Conservation (phyloP, 2,113 vertebrate species). For the Colinus virginianus region DNA sequence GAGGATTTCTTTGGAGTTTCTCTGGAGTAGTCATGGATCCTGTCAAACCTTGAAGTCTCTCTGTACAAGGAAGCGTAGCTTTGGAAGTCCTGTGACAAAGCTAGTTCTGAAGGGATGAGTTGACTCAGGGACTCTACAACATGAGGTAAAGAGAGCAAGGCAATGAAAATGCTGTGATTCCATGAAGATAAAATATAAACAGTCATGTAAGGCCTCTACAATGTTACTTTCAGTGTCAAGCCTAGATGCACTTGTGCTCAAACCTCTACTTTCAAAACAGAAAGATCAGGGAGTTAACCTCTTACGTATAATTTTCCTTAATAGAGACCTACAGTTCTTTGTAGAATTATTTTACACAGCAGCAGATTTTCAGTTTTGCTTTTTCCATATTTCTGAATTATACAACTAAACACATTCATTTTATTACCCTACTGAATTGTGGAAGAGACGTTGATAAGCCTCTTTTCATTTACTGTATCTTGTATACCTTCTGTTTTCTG, state of each 20-base stretch:
- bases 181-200: neutral
- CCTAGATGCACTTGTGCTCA: neutral
- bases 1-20: neutral
- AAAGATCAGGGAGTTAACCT: neutral
- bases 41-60: neutral
- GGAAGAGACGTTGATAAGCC: constrained; percentile 47
- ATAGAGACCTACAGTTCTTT: constrained; percentile 23
- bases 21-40: neutral
- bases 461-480: constrained; percentile 33
- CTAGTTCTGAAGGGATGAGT: neutral
- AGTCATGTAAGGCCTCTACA: neutral
- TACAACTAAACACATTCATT: constrained; percentile 39
- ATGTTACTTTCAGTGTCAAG: neutral
- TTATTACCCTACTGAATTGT: constrained; percentile 67
- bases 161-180: neutral
- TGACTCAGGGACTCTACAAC: neutral
- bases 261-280: neutral
- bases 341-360: constrained; percentile 7
- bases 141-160: neutral
- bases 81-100: neutral
- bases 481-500: constrained; percentile 57
- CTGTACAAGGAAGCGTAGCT: neutral
- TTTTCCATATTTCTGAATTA: constrained; percentile 61
- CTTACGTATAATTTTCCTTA: constrained; percentile 20
- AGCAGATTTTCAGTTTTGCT: neutral